Conservation (phyloP, 2,888 invertebrate species). For the Hesperia comma region DNA sequence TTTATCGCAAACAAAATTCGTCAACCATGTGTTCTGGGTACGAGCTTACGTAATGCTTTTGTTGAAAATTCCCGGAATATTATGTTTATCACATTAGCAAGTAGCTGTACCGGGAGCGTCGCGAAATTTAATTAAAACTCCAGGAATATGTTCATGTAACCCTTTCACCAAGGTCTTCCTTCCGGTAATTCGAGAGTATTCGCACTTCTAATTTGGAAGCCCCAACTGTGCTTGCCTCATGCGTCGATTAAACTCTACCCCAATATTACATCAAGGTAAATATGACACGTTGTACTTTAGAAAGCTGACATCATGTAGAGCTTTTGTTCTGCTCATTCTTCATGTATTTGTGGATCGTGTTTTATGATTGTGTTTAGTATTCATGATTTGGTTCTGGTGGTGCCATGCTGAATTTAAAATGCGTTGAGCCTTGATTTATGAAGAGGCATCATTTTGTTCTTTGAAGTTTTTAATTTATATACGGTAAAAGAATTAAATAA, state of each 20-base stretch:
- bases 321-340: constrained; percentile 31
- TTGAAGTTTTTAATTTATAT: not conserved
- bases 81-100: not conserved
- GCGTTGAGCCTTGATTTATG: too few relatives aligned
- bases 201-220: constrained; percentile 34
- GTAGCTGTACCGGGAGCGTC: not conserved
- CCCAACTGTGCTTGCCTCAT: constrained; percentile 24
- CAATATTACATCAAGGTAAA: constrained; percentile 39
- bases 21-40: constrained; percentile 4
- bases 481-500: too few relatives aligned
- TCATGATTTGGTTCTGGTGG: constrained; percentile 8
- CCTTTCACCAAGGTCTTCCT: constrained; percentile 15
- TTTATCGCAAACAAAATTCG: constrained; percentile 4
- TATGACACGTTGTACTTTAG: constrained; percentile 37
- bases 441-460: too few relatives aligned
- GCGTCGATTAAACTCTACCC: constrained; percentile 38
- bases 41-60: constrained; percentile 5
- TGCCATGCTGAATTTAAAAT: constrained; percentile 12
- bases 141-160: constrained; percentile 14
- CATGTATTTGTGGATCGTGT: constrained; percentile 16
- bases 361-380: constrained; percentile 18
- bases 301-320: constrained; percentile 35
- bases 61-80: constrained; percentile 1
- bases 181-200: constrained; percentile 33
- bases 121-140: constrained; percentile 21